These are phyloP conservation scores for Spondyliosoma cantharus DNA, from an alignment of 2,797 vertebrate genomes.

Conservation along the genomic window DNA sequence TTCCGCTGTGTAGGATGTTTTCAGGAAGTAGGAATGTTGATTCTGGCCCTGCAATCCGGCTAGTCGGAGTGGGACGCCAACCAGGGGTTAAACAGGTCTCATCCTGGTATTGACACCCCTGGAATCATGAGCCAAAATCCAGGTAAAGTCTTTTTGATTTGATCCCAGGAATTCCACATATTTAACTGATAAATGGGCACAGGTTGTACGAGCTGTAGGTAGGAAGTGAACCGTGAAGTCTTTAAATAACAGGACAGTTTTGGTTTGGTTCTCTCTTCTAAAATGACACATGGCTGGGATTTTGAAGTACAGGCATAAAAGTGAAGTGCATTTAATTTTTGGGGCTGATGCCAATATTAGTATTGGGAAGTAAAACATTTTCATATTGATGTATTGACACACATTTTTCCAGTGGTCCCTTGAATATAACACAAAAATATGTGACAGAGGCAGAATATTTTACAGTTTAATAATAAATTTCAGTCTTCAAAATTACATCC, in stretches of 20 bases:
- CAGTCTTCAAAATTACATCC: too few species aligned
- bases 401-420: too few species aligned
- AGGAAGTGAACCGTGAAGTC: neutral
- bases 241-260: neutral
- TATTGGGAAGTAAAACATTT: too few species aligned
- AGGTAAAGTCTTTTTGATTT: conserved; percentile 73
- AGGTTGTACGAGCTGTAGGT: neutral
- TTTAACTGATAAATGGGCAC: neutral
- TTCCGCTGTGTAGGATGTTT: conserved; percentile 65
- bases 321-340: neutral
- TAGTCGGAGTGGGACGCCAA: conserved; percentile 49
- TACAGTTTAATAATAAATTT: too few species aligned
- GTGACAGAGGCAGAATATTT: too few species aligned
- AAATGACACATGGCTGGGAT: neutral
- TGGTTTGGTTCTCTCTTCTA: neutral
- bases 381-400: too few species aligned
- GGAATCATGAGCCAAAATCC: conserved; percentile 72
- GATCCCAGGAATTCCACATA: neutral
- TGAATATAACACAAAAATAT: too few species aligned
- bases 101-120: conserved; percentile 38
- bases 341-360: too few species aligned
- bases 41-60: conserved; percentile 47
- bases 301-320: neutral
- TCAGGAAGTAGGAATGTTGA: conserved; percentile 54
- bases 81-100: conserved; percentile 52